Evolutionary conservation across 2,888 invertebrate genomes (phyloP).

Genomic region (Trichopoda pennipes): DNA sequence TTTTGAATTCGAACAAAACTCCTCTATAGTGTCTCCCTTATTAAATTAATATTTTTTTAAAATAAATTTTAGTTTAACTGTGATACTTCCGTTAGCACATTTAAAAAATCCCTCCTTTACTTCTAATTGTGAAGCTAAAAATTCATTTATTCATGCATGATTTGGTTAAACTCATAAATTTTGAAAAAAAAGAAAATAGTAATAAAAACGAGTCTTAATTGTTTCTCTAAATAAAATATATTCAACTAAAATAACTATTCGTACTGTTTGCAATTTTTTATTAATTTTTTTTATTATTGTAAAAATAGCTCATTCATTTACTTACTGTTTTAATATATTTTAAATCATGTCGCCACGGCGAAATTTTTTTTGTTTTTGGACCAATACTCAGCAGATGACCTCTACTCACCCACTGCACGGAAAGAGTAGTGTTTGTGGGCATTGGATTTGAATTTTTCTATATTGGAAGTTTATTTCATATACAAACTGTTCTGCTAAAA

Average conservation of each 20-base stretch:
- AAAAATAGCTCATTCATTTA: too few species aligned
- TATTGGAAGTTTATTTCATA: too few species aligned
- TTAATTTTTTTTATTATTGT: too few species aligned
- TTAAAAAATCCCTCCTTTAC: background rate
- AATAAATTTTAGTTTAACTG: slow-evolving; percentile 54
- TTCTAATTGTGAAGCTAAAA: slow-evolving; percentile 25
- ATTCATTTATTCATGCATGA: slow-evolving; percentile 24
- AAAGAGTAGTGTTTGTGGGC: too few species aligned
- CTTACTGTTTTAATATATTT: too few species aligned
- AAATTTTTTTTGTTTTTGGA: too few species aligned
- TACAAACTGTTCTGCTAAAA: too few species aligned
- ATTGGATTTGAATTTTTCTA: too few species aligned
- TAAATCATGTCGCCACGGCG: too few species aligned
- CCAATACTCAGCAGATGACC: too few species aligned
- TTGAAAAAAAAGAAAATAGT: slow-evolving; percentile 3
- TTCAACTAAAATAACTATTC: slow-evolving; percentile 2
- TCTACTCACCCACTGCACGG: too few species aligned
- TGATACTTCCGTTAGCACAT: slow-evolving; percentile 58
- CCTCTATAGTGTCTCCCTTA: slow-evolving; percentile 12
- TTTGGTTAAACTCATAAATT: slow-evolving; percentile 47
- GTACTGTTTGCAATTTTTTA: background rate
- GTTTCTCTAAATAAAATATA: slow-evolving; percentile 53
- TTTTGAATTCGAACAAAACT: background rate
- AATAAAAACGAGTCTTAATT: slow-evolving; percentile 37
- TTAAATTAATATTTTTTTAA: background rate